Evolutionary conservation across 2,797 vertebrate genomes (phyloP).

Genomic region (Percopsis omiscomaycus): DNA sequence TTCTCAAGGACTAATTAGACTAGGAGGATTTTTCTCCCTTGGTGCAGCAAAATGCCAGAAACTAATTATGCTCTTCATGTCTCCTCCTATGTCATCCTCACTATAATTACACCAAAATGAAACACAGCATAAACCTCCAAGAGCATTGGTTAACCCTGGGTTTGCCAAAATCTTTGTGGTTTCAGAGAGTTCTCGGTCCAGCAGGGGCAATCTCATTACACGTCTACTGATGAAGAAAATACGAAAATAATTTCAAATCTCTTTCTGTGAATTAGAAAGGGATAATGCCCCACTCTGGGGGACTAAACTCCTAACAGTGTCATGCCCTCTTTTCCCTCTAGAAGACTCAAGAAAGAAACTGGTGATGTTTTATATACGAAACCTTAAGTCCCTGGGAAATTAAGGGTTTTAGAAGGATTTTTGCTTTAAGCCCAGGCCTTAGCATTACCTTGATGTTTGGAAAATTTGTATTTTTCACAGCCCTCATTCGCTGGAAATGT

Average conservation of each 20-base stretch:
- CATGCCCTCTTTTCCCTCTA: conserved; percentile 11
- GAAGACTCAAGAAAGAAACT: not conserved
- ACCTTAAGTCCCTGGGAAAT: conserved; percentile 14
- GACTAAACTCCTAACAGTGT: not conserved
- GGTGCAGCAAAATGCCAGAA: conserved; percentile 62
- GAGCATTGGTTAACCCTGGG: conserved; percentile 57
- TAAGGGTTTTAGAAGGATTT: conserved; percentile 10
- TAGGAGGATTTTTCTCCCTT: conserved; percentile 54
- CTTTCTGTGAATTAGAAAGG: conserved; percentile 12
- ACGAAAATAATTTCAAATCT: conserved; percentile 15
- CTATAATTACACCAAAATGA: conserved; percentile 70
- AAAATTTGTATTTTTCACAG: conserved; percentile 14
- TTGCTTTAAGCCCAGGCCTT: conserved; percentile 9
- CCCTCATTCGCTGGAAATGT: conserved; percentile 8
- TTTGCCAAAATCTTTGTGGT: conserved; percentile 39
- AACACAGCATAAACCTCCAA: conserved; percentile 56
- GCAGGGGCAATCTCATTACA: conserved; percentile 35
- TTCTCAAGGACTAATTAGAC: conserved; percentile 73
- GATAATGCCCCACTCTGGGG: conserved; percentile 1
- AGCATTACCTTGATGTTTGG: conserved; percentile 27
- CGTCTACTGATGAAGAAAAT: conserved; percentile 17
- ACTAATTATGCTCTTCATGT: conserved; percentile 73
- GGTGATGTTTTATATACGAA: not conserved
- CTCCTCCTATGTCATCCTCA: conserved; percentile 65
- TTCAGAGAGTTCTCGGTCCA: conserved; percentile 28